Base-by-base conservation (phyloP, 1,140 invertebrate genomes). In the Drosophila asahinai region DNA sequence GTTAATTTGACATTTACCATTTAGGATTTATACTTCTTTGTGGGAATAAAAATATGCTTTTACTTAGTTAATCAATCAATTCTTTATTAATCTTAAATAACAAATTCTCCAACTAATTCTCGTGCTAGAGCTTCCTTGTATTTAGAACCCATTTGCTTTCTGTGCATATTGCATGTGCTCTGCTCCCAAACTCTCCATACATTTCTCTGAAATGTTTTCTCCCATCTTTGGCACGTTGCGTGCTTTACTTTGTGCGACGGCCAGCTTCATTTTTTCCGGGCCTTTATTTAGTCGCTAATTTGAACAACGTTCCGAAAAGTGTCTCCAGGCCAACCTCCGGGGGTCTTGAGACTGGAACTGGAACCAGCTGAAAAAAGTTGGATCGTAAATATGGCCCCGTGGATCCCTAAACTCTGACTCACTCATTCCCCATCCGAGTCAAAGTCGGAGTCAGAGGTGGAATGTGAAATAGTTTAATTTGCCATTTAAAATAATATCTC, bases 241-340 rank as follows among this genome's bases (percentile, higher is more conserved):
- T 84, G 82, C 75, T 77, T 67, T 66, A 83, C 81, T 83, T 80
- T 73, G 68, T 60, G 60, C 52, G n/a, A 36, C 54, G 40, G 33
- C 63, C 40, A 36, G 55, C 58, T 74, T 58, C 36, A 12, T 58
- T 45, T 51, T 66, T 63, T 54, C 27, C 65, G 54, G 38, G 25
- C 58, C 58, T 67, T 43, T 64, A 76, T 71, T 80, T 82, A 71
- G 83, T 82, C 76, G 84, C 86, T 87, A 87, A 89, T 79, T 89
- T 81, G 87, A 89, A 81, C 75, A 82, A 63, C 76, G 66, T 62
- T 51, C 66, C 57, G 38, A 68, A 86, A 81, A 67, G 47, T 67
- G 74, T 80, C 67, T 87, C 68, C 67, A 72, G 36, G 54, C 64
- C 72, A 89, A 76, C 86, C 84, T 90, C 86, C 84, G 76, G 84